Conservation (phyloP, 2,113 vertebrate species). For the Thunnus thynnus region DNA sequence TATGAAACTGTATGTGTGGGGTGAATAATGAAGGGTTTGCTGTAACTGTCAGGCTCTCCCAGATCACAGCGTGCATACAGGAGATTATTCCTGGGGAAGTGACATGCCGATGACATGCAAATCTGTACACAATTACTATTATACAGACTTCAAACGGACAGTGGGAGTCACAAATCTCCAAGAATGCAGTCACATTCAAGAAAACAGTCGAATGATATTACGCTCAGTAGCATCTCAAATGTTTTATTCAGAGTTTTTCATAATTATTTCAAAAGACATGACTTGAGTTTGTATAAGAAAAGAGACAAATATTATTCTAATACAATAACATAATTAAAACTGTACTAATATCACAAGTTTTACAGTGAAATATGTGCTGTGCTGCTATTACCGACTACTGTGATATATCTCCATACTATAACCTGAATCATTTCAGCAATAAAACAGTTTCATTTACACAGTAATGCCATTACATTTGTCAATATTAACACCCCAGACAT, state of each 20-base stretch:
- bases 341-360: neutral
- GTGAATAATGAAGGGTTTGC: conserved; percentile 62
- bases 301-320: neutral
- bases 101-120: conserved; percentile 54
- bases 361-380: neutral
- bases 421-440: neutral
- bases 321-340: neutral
- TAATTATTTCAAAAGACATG: conserved; percentile 26
- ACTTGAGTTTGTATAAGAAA: conserved; percentile 10
- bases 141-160: conserved; percentile 57
- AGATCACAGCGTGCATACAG: conserved; percentile 50
- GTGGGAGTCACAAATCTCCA: conserved; percentile 39
- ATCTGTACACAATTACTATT: conserved; percentile 67
- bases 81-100: conserved; percentile 57
- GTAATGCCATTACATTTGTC: too few species aligned
- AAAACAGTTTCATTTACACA: too few species aligned
- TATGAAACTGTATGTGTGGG: conserved; percentile 39
- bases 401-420: neutral
- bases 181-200: conserved; percentile 16
- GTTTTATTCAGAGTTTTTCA: conserved; percentile 25
- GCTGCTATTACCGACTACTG: neutral
- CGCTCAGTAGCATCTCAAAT: conserved; percentile 22
- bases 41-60: conserved; percentile 59
- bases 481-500: too few species aligned
- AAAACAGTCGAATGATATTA: conserved; percentile 16